These are phyloP conservation scores for Gallinago media DNA, from an alignment of 2,113 vertebrate genomes.

Conservation along the genomic window DNA sequence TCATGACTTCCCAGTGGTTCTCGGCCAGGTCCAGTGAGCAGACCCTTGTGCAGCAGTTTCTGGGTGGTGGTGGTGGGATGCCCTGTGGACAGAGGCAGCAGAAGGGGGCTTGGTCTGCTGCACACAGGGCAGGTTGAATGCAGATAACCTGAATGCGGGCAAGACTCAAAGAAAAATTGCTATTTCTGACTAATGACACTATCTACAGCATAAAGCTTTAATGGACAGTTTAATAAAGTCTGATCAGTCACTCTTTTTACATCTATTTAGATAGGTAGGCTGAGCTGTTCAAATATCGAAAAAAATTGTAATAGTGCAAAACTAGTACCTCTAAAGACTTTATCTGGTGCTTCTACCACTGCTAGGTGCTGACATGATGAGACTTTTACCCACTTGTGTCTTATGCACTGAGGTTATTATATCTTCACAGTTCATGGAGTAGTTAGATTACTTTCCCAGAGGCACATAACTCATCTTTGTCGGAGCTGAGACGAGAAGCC, in stretches of 20 bases:
- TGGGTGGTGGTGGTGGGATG: background rate
- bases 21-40: background rate
- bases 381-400: background rate
- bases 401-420: background rate
- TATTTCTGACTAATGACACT: background rate
- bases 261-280: background rate
- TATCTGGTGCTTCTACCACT: background rate
- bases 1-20: background rate
- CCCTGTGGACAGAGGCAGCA: background rate
- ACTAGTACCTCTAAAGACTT: background rate
- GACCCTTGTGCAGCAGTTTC: background rate
- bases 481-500: background rate
- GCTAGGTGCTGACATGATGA: background rate
- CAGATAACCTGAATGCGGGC: fast-evolving
- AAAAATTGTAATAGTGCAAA: background rate
- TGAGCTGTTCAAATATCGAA: background rate
- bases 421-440: background rate
- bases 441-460: constrained; percentile 11
- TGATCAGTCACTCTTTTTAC: background rate
- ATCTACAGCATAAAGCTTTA: background rate
- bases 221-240: background rate
- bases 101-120: background rate
- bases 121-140: background rate
- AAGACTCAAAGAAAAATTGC: fast-evolving
- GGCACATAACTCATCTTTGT: constrained; percentile 16